A percentile compares a stretch with the other conserved stretches of the same genome.
Evolutionary conservation across 2,797 vertebrate species (phyloP).

Genomic region (Prunella strophiata): DNA sequence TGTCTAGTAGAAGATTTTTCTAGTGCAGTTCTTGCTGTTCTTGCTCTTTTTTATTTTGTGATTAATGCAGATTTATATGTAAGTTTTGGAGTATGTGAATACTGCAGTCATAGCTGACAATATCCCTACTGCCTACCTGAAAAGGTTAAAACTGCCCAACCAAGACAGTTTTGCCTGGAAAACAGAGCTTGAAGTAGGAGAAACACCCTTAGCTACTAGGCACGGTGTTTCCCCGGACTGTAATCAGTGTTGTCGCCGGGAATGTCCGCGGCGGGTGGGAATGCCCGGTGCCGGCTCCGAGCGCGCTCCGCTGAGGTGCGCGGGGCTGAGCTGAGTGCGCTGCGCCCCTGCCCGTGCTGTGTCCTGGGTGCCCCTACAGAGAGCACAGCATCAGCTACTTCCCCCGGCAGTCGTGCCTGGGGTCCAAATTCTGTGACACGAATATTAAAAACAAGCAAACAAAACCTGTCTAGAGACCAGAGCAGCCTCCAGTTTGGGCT

Average conservation of each 20-base stretch:
- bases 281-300: fast-evolving
- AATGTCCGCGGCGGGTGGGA: background rate
- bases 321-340: background rate
- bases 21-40: background rate
- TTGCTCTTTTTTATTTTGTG: background rate
- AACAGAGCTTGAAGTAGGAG: background rate
- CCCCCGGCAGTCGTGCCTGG: background rate
- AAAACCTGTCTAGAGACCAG: background rate
- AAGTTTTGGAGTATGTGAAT: background rate
- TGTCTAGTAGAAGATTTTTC: background rate
- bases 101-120: background rate
- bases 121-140: background rate
- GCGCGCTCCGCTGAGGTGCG: fast-evolving
- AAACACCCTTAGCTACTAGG: background rate
- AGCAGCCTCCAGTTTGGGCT: background rate
- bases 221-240: background rate
- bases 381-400: background rate
- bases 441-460: background rate
- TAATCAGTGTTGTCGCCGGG: background rate
- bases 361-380: background rate
- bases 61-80: background rate
- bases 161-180: background rate
- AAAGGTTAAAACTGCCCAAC: background rate
- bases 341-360: background rate
- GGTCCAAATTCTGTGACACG: background rate